Base-by-base conservation (phyloP, 2,113 vertebrate species). In the Mionectes macconnelli region DNA sequence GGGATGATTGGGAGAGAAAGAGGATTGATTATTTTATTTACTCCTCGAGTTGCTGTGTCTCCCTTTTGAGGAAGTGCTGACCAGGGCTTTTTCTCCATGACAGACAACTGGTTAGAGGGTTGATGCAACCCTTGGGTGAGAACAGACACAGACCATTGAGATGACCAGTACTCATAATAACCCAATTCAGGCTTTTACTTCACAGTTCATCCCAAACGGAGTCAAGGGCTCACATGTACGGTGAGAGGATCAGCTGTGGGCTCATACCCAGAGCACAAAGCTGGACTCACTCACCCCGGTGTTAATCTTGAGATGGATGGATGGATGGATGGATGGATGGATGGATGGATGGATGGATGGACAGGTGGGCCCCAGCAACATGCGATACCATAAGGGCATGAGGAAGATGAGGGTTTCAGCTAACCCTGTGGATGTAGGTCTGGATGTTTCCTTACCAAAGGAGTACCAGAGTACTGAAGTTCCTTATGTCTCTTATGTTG, bases 381-480 rank as follows among this genome's bases (percentile, higher is more conserved):
- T 1, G 3, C 83, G 40, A 72, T 31, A 16, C 2, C 4, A 9
- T 49, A 59, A 1, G 0, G 8, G 18, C 1, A 1, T 6, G n/a
- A 73, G 30, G 49, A 82, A 47, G 27, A 42, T 3, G 19, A 18
- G 60, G 56, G 5, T 47, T 81, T 81, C 76, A 80, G 40, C 13
- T 27, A 6, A 14, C 53, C 50, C n/a, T 28, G 22, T 1, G 1
- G 22, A 30, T 57, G 10, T 14, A 25, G 31, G 22, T 45, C 37
- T 59, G 28, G 42, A 45, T n/a, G 23, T 23, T 28, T 73, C 42
- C 15, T 11, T 22, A 9, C 27, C 42, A 70, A 66, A 81, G 59
- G 39, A 67, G 6, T 25, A 81, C 40, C 37, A 72, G 68, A 68
- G 27, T 17, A 37, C 31, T 82, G 49, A 84, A 40, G 23, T 82